Evolutionary conservation across 2,888 invertebrate genomes (phyloP), one percentile per base, ranked within the genome.

Genomic region (Hybos culiciformis): DNA sequence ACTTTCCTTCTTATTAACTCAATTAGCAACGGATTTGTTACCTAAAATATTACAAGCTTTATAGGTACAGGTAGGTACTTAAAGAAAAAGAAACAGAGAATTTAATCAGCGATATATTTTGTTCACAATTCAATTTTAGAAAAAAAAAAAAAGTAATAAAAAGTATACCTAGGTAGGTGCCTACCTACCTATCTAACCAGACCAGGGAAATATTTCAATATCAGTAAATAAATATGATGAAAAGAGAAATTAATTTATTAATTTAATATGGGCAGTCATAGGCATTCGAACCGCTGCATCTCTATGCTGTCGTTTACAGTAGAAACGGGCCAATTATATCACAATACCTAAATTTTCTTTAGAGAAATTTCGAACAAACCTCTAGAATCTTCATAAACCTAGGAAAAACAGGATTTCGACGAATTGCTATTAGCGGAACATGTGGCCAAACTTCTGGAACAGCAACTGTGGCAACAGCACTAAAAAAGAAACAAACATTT

Each of bases 351-450:
- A n/a, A n/a, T n/a, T n/a, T n/a, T n/a, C n/a, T n/a, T n/a, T n/a
- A n/a, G n/a, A n/a, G n/a, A 12, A 31, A 18, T 18, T 11, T 24
- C 29, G 1, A 29, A 2, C 5, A 19, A 60, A 90, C 87, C 75
- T 97, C 97, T 49, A 99, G 80, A 52, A 98, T 77, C 70, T 98
- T 98, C 53, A 97, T 93, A 66, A 98, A 98, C 53, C 91, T 78
- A 17, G 98, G 98, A 70, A 98, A 98, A 2, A 98, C 86, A 5
- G 97, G 96, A 70, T 94, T 91, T 53, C 93, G 77, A 56, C 75
- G 83, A 50, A 97, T 86, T 1, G 96, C 92, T 52, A 99, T 83
- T 8, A 97, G 80, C 4, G 98, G 98, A 17, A 98, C 81, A 61
- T 87, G 83, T 1, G 98, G 97, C 85, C 93, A 96, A 9, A 87